A percentile compares a stretch with the other conserved stretches of the same genome.
Evolutionary conservation across 2,888 invertebrate genomes (phyloP).

Genomic region (Drosophila tripunctata): DNA sequence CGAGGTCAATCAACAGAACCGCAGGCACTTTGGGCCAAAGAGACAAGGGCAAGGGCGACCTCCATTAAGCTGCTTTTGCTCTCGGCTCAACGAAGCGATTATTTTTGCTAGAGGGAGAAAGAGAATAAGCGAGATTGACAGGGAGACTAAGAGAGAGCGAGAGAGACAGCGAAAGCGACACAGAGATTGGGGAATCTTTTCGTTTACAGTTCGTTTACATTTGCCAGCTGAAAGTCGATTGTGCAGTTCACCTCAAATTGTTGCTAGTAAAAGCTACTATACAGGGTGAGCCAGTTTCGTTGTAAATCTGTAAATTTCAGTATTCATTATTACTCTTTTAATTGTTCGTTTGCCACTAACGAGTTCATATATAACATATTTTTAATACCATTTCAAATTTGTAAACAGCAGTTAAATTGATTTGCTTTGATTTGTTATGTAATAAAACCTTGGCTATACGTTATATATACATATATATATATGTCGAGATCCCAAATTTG

Average conservation of each 20-base stretch:
- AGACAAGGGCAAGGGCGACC: slow-evolving; percentile 68
- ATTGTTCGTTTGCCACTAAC: background rate
- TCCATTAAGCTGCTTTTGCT: slow-evolving; percentile 3
- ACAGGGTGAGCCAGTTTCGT: slow-evolving; percentile 27
- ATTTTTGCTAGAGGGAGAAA: background rate
- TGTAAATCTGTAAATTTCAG: background rate
- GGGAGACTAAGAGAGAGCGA: background rate
- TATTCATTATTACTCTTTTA: background rate
- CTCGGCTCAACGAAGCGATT: slow-evolving; percentile 9
- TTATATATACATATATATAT: too few species aligned
- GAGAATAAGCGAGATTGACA: background rate
- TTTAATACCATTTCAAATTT: too few species aligned
- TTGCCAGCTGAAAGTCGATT: slow-evolving; percentile 15
- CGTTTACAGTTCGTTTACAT: slow-evolving; percentile 31
- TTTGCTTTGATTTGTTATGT: too few species aligned
- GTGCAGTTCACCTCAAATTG: slow-evolving; percentile 8
- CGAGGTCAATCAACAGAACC: slow-evolving; percentile 25
- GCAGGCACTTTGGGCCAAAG: slow-evolving; percentile 24
- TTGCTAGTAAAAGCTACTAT: slow-evolving; percentile 21
- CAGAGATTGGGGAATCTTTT: slow-evolving; percentile 10
- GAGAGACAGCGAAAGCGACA: background rate
- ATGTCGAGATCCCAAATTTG: too few species aligned
- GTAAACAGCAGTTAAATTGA: too few species aligned
- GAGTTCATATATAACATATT: too few species aligned
- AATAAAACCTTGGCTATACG: too few species aligned